These are phyloP conservation scores for Hypomesus transpacificus DNA, from an alignment of 2,113 vertebrate genomes.

Conservation along the genomic window DNA sequence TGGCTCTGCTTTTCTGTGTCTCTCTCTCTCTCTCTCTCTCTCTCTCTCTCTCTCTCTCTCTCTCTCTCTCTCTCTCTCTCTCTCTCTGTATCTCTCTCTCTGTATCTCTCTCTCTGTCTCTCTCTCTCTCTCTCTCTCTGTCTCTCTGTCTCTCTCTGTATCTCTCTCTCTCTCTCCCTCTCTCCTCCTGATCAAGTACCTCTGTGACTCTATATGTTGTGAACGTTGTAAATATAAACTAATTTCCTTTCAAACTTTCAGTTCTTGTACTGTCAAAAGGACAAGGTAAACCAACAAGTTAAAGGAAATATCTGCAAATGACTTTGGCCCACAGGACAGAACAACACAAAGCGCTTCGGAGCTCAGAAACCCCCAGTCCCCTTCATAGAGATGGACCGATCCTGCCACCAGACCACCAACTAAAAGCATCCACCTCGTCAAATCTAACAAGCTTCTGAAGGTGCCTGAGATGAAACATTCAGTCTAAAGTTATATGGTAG, in stretches of 20 bases:
- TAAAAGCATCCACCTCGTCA: constrained; percentile 43
- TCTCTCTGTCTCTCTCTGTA: constrained; percentile 7
- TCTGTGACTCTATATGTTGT: not conserved
- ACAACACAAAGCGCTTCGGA: no score
- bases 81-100: not conserved
- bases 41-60: constrained; percentile 1
- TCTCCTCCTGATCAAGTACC: not conserved
- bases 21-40: not conserved
- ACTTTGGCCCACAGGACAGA: no score
- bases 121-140: not conserved
- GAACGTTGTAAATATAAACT: not conserved
- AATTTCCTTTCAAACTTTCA: not conserved
- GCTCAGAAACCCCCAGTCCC: not conserved
- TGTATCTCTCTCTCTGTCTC: not conserved
- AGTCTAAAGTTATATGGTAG: constrained; percentile 57
- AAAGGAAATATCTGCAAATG: no score
- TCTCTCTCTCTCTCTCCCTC: not conserved
- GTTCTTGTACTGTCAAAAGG: no score
- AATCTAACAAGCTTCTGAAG: constrained; percentile 52
- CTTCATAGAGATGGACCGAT: not conserved
- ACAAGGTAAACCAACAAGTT: no score
- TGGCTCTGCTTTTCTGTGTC: constrained; percentile 19
- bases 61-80: constrained; percentile 8
- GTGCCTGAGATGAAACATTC: constrained; percentile 53
- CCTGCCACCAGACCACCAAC: constrained; percentile 29